Evolutionary conservation across 1,140 invertebrate genomes (phyloP).

Genomic region (Brachionus asplanchnoidis): DNA sequence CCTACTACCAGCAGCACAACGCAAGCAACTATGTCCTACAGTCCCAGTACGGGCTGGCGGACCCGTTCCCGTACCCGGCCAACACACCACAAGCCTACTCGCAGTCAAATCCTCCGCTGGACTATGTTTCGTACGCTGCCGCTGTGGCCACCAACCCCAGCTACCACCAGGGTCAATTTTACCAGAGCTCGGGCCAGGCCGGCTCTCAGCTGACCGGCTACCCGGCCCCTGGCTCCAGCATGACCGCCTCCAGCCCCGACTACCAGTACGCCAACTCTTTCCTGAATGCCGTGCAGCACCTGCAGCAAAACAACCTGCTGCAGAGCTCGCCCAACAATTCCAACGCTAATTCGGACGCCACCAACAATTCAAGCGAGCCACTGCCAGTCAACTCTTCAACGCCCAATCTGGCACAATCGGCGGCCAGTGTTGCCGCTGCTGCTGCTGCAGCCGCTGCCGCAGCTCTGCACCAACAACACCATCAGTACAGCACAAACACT

Average conservation of each 20-base stretch:
- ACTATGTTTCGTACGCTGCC: constrained; percentile 38
- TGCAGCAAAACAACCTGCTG: constrained; percentile 21
- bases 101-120: not conserved
- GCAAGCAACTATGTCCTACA: constrained; percentile 14
- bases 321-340: not conserved
- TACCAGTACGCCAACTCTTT: constrained; percentile 38
- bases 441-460: constrained; percentile 31
- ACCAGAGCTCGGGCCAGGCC: not conserved
- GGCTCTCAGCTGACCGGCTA: not conserved
- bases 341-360: not conserved
- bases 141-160: not conserved
- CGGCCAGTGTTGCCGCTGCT: constrained; percentile 9
- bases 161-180: not conserved
- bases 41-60: not conserved
- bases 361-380: not conserved
- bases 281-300: constrained; percentile 18
- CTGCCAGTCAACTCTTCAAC: constrained; percentile 36
- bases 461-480: not conserved
- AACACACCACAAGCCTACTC: not conserved
- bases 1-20: constrained; percentile 25
- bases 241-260: not conserved
- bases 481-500: not conserved
- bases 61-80: not conserved
- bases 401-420: constrained; percentile 27
- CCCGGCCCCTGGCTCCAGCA: not conserved